phyloP scores from a whole-genome alignment of 2,113 vertebrate species.

The Lipophrys pholis region DNA sequence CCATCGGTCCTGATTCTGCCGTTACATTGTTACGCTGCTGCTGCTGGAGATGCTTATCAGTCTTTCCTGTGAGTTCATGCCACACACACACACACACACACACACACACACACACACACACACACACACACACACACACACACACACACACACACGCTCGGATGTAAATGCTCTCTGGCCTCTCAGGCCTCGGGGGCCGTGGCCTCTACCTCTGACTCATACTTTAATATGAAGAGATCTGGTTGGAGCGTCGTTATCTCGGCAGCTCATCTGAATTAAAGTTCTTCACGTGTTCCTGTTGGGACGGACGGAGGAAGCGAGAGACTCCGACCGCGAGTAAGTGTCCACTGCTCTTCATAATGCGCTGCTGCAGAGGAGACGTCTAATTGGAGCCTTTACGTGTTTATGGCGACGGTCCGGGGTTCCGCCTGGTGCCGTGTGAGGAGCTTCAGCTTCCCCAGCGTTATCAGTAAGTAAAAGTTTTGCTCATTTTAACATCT shows the following conservation, averaged over 20 bases:
- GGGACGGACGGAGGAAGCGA: neutral
- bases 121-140: conserved; percentile 38
- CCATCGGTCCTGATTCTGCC: conserved; percentile 38
- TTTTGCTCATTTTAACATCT: too few species aligned
- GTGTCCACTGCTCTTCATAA: too few species aligned
- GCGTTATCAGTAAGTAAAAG: too few species aligned
- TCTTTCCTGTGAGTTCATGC: conserved; percentile 44
- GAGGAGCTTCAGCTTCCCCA: too few species aligned
- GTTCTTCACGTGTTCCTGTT: too few species aligned
- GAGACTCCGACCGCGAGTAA: too few species aligned
- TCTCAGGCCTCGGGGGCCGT: neutral
- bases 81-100: conserved; percentile 9
- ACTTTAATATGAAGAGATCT: conserved; percentile 24
- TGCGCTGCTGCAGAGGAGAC: too few species aligned
- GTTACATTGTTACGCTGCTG: conserved; percentile 21
- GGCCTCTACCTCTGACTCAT: conserved; percentile 61
- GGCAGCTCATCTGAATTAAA: conserved; percentile 40
- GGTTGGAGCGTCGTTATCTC: conserved; percentile 36
- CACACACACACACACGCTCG: too few species aligned
- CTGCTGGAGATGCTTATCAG: conserved; percentile 71
- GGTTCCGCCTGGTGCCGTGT: too few species aligned
- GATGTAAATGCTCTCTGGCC: neutral
- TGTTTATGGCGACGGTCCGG: too few species aligned
- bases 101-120: conserved; percentile 26
- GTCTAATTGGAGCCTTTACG: too few species aligned